Percentiles rank a stretch among this genome's conserved stretches.
Conservation (phyloP, 2,113 vertebrate genomes). For the Marmota monax region DNA sequence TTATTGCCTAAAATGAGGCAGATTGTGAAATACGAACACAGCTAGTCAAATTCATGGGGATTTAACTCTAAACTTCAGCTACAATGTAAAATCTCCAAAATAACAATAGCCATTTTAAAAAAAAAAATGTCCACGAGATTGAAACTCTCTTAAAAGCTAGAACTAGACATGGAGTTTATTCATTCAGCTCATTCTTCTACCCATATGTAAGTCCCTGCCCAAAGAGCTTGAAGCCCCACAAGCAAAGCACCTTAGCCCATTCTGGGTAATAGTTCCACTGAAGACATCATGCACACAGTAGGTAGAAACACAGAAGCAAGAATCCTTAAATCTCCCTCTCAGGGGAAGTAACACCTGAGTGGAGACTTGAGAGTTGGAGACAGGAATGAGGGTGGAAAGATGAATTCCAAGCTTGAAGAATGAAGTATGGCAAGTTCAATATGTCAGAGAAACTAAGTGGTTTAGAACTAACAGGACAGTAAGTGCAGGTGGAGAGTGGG, state of each 20-base stretch:
- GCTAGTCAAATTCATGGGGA: background rate
- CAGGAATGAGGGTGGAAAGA: background rate
- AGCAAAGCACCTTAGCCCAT: background rate
- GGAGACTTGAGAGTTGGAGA: background rate
- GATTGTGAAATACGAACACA: background rate
- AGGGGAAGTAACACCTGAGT: background rate
- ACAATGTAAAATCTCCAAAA: background rate
- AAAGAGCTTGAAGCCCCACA: background rate
- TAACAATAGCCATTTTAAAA: background rate
- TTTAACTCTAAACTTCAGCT: background rate
- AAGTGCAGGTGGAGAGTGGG: background rate
- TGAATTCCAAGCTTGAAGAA: background rate
- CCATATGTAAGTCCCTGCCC: background rate
- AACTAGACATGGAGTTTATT: background rate
- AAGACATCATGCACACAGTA: background rate
- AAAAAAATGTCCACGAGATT: background rate
- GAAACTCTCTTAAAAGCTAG: background rate
- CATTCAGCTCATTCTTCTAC: background rate
- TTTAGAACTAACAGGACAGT: background rate
- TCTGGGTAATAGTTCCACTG: background rate
- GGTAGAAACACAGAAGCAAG: background rate
- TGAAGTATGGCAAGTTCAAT: background rate
- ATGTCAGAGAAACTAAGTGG: background rate
- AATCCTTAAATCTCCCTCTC: background rate
- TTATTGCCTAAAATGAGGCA: background rate